Percentiles rank a stretch among this genome's conserved stretches.
These are phyloP conservation scores for Orius insidiosus DNA, from an alignment of 1,140 invertebrate genomes.

Conservation along the genomic window DNA sequence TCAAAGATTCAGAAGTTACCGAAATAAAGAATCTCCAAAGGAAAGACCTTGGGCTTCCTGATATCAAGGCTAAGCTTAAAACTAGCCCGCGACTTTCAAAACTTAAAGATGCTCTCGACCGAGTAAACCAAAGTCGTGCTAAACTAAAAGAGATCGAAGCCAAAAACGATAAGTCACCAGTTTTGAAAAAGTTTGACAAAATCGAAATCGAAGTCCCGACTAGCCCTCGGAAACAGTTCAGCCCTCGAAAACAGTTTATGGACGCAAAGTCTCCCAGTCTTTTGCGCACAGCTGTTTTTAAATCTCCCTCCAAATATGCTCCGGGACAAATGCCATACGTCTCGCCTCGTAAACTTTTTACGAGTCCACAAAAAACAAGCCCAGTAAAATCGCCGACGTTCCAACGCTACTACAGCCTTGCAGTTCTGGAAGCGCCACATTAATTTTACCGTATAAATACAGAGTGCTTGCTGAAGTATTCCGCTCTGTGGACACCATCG, in stretches of 20 bases:
- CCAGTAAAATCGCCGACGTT: conserved; percentile 42
- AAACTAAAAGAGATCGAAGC: conserved; percentile 30
- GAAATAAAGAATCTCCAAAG: neutral
- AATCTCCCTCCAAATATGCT: conserved; percentile 27
- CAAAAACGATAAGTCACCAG: conserved; percentile 21
- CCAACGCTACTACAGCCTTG: conserved; percentile 39
- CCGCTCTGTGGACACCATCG: conserved; percentile 64
- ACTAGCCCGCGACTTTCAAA: conserved; percentile 45
- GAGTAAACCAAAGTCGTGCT: conserved; percentile 33
- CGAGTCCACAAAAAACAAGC: conserved; percentile 29
- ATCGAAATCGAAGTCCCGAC: conserved; percentile 52
- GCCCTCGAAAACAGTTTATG: conserved; percentile 21
- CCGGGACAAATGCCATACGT: conserved; percentile 20
- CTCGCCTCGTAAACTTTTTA: conserved; percentile 26
- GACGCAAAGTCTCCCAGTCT: conserved; percentile 21
- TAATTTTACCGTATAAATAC: conserved; percentile 69
- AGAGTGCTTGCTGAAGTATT: conserved; percentile 65
- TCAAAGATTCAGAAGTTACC: too few relatives aligned
- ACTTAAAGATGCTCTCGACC: conserved; percentile 39
- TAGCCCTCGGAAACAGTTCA: conserved; percentile 32
- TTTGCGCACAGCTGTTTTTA: conserved; percentile 22
- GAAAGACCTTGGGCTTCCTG: conserved; percentile 27
- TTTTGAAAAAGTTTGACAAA: conserved; percentile 36
- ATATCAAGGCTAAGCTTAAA: conserved; percentile 43
- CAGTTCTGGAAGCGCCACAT: conserved; percentile 35